Evolutionary conservation across 2,113 vertebrate species (phyloP), one percentile per base, ranked within the genome.

Genomic region (Andinoacara biseriatus): DNA sequence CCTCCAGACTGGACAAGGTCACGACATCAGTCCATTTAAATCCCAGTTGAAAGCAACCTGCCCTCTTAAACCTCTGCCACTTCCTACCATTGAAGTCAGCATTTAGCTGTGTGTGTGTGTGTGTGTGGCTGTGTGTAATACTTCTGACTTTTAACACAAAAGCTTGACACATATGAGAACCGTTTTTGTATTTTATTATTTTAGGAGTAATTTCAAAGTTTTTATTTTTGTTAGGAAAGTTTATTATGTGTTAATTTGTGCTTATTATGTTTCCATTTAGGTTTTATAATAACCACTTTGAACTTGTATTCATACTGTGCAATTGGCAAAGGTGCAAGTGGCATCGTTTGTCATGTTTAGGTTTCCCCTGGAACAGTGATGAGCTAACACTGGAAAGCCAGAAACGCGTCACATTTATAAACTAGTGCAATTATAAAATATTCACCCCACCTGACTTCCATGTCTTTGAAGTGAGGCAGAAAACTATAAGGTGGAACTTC

Each of bases 21-120:
- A 69, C 49, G 63, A 69, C 40, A 49, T 10, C 63, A 29, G 63
- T 69, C 63, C 63, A 69, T 69, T 69, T 69, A 20, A 69, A 49
- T 69, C 40, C 15, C 63, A 69, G 63, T 0, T 69, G 40, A 69
- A 67, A 49, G 40, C 63, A 69, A 49, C 24, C 24, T 69, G 40
- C 63, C 63, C 63, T 69, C 63, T 20, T 69, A 69, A 29, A 29
- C 63, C 63, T 69, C 24, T 69, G 40, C 63, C 40, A 69, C 40
- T 49, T 29, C 40, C 46, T 69, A 49, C 15, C 40, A 49, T 69
- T 49, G 63, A 69, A 69, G 40, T 49, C 15, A 18, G 63, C 24
- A 2, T 69, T 49, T 11, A 49, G 18, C 1, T 13, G 9, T 57
- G 54, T 22, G 20, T 29, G 0, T 43, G 35, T 67, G 63, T 3